Evolutionary conservation across 2,113 vertebrate genomes (phyloP).

Genomic region (Xiphorhynchus elegans): DNA sequence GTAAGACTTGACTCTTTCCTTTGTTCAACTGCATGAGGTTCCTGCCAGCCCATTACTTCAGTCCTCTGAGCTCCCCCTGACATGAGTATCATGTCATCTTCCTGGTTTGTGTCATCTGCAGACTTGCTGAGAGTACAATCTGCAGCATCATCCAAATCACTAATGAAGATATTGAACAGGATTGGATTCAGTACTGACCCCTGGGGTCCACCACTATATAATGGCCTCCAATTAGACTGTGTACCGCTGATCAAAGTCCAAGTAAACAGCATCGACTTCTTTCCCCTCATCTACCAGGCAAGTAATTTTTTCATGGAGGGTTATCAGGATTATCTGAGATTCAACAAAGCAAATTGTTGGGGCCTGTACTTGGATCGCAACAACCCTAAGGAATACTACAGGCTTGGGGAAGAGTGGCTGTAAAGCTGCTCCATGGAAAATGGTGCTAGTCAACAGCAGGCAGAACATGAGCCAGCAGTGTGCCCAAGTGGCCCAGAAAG

Average conservation of each 20-base stretch:
- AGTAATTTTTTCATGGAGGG: background rate
- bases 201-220: background rate
- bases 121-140: background rate
- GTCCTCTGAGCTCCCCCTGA: background rate
- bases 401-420: background rate
- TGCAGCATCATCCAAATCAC: background rate
- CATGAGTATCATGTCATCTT: background rate
- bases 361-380: background rate
- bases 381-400: background rate
- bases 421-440: background rate
- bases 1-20: background rate
- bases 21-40: background rate
- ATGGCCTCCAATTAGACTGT: background rate
- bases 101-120: background rate
- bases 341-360: background rate
- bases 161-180: background rate
- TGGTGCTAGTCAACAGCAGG: accelerated
- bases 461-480: background rate
- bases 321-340: background rate
- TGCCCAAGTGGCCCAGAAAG: background rate
- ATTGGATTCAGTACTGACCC: background rate
- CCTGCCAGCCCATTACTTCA: background rate
- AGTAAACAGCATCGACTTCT: background rate
- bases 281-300: background rate
- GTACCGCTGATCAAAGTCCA: background rate